These are phyloP conservation scores for Spheniscus mendiculus DNA, from an alignment of 2,113 vertebrate species.

Conservation along the genomic window DNA sequence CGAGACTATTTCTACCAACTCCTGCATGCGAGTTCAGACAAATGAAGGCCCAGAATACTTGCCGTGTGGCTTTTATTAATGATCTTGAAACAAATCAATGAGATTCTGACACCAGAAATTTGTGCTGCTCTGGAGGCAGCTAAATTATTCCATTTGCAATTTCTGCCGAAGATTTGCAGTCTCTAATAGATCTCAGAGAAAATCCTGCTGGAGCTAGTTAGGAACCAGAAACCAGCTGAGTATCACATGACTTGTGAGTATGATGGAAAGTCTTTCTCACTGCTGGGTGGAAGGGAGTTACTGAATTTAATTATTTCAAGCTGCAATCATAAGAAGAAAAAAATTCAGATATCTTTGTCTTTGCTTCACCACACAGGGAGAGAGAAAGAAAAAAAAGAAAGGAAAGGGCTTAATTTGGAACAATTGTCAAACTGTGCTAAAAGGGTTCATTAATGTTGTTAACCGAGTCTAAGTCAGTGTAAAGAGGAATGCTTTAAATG, in stretches of 20 bases:
- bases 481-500: background rate
- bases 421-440: background rate
- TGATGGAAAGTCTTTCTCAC: background rate
- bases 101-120: background rate
- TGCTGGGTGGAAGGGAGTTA: background rate
- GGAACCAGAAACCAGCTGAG: background rate
- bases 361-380: background rate
- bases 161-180: background rate
- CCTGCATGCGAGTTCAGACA: background rate
- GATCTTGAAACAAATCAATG: conserved; percentile 13
- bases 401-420: background rate
- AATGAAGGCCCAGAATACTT: background rate
- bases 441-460: background rate
- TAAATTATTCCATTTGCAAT: conserved; percentile 11
- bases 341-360: background rate
- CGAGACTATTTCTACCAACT: background rate
- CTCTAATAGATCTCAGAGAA: background rate
- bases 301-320: background rate
- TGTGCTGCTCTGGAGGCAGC: conserved; percentile 7
- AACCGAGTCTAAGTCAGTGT: background rate
- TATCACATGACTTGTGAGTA: background rate
- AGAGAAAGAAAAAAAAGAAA: background rate
- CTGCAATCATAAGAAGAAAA: background rate
- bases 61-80: background rate
- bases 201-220: background rate